Evolutionary conservation across 1,140 invertebrate species (phyloP).

Genomic region (Atta texana): DNA sequence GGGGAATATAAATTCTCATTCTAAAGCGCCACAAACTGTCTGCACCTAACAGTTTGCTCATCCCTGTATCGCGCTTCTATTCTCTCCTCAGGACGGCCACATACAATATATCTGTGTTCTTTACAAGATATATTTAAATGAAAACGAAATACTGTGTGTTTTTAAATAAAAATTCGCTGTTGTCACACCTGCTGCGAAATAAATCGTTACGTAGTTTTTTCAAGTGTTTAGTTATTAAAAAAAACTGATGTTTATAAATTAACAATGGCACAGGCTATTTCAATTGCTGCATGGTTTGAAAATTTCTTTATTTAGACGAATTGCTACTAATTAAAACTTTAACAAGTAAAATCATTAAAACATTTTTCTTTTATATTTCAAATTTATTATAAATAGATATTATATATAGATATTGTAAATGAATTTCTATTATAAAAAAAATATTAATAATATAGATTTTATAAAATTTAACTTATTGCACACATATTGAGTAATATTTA

Average conservation of each 20-base stretch:
- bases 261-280: not conserved
- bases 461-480: not conserved
- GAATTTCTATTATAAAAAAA: not conserved
- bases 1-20: constrained; percentile 69
- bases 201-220: constrained; percentile 13
- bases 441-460: not conserved
- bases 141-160: not conserved
- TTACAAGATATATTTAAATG: constrained; percentile 16
- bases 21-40: constrained; percentile 69
- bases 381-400: not conserved
- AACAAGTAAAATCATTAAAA: not conserved
- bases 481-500: not conserved
- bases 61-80: constrained; percentile 40
- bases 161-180: constrained; percentile 19
- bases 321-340: not conserved
- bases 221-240: not conserved
- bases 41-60: constrained; percentile 38
- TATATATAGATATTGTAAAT: not conserved
- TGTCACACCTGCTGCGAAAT: constrained; percentile 37
- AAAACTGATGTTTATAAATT: constrained; percentile 28
- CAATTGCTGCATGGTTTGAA: not conserved
- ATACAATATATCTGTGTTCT: constrained; percentile 26
- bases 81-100: constrained; percentile 44
- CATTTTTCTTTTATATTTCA: not conserved
- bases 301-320: not conserved